Conservation (phyloP, 1,140 invertebrate genomes). For the Neodiprion virginianus region DNA sequence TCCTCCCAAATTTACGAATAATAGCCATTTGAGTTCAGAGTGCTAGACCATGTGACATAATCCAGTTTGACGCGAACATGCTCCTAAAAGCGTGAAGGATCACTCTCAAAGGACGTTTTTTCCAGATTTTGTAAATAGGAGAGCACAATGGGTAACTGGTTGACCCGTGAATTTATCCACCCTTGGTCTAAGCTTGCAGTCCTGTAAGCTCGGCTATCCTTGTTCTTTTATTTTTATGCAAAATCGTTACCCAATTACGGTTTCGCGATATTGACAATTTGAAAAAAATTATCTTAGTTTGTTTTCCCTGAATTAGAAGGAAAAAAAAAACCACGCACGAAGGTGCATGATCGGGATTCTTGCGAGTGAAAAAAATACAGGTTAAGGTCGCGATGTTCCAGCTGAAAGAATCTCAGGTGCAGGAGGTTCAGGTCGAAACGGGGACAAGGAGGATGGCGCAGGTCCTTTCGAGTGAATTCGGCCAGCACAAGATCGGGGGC, state of each 20-base stretch:
- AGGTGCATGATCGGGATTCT: too few relatives aligned
- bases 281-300: neutral
- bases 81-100: constrained; percentile 14
- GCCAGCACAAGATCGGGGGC: constrained; percentile 51
- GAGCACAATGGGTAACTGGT: neutral
- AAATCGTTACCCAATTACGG: too few relatives aligned
- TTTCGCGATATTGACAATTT: neutral
- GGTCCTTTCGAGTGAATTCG: constrained; percentile 59
- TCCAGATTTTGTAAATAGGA: constrained; percentile 11
- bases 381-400: neutral
- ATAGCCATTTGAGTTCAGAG: constrained; percentile 31
- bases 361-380: neutral
- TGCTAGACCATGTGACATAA: constrained; percentile 55
- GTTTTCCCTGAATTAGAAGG: too few relatives aligned
- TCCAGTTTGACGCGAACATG: constrained; percentile 44
- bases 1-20: neutral
- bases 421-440: neutral
- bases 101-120: constrained; percentile 1
- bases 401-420: neutral
- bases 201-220: neutral
- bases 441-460: constrained; percentile 32
- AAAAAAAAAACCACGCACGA: too few relatives aligned
- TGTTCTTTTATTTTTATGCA: neutral
- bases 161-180: neutral
- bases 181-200: too few relatives aligned